These are phyloP conservation scores for Junco hyemalis DNA, from an alignment of 2,113 vertebrate species.

Conservation along the genomic window DNA sequence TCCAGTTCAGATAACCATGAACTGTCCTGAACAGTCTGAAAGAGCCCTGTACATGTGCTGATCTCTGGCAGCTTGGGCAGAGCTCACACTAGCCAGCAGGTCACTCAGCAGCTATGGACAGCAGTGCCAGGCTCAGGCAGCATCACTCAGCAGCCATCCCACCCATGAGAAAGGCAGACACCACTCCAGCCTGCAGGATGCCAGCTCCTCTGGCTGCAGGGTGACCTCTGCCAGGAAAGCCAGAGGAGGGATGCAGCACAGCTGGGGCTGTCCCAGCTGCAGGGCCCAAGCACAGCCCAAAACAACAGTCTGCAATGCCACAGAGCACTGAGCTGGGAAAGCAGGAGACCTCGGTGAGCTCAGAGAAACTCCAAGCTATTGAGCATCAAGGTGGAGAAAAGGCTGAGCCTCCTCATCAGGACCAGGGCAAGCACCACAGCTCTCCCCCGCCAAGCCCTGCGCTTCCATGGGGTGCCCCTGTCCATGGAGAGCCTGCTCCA, in stretches of 20 bases:
- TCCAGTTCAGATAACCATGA: background rate
- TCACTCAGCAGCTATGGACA: background rate
- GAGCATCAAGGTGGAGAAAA: background rate
- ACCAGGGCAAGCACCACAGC: background rate
- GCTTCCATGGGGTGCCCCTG: background rate
- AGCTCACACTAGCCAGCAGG: background rate
- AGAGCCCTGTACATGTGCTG: background rate
- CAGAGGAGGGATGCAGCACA: background rate
- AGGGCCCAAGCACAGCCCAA: background rate
- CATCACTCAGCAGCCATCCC: background rate
- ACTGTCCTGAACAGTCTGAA: background rate
- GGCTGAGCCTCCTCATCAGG: background rate
- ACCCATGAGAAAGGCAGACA: background rate
- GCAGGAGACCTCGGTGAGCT: background rate
- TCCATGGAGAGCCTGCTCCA: background rate
- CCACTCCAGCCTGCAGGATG: fast-evolving
- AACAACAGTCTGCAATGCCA: background rate
- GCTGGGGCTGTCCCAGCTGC: background rate
- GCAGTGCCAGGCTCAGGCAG: background rate
- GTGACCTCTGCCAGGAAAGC: conserved; percentile 30
- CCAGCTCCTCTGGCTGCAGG: background rate
- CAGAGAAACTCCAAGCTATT: background rate
- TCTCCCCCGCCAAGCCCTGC: background rate
- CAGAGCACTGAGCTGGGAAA: background rate
- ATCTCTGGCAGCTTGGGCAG: background rate